Evolutionary conservation across 2,888 invertebrate genomes (phyloP).

Genomic region (Dorcus hopei): DNA sequence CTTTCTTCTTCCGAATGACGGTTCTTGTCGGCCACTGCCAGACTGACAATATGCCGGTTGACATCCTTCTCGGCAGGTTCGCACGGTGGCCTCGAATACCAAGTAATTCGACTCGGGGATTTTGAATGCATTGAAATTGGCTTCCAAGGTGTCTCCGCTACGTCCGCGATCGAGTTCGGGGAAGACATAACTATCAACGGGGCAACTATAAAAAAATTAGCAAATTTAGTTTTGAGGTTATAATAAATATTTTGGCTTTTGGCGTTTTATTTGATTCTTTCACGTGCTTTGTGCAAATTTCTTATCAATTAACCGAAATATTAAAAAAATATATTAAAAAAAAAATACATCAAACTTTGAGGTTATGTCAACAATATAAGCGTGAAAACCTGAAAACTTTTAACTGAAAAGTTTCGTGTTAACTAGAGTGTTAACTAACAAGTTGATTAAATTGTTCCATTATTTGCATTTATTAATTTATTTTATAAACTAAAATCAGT

Average conservation of each 20-base stretch:
- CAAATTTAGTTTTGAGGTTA: not conserved
- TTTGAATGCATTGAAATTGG: conserved; percentile 90
- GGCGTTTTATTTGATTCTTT: not conserved
- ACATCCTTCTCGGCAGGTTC: conserved; percentile 85
- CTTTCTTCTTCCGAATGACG: conserved; percentile 74
- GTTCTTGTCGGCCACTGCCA: conserved; percentile 74
- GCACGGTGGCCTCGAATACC: conserved; percentile 88
- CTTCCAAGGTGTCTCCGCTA: conserved; percentile 83
- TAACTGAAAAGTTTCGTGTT: no score
- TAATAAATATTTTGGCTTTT: not conserved
- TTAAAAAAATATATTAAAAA: no score
- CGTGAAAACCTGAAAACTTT: no score
- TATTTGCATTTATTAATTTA: no score
- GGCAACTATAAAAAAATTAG: conserved; percentile 61
- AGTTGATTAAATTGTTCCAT: no score
- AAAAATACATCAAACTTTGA: no score
- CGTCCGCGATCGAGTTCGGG: conserved; percentile 84
- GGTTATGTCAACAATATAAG: no score
- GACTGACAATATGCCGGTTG: conserved; percentile 86
- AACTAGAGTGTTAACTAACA: no score
- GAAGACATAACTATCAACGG: conserved; percentile 88
- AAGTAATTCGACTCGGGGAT: conserved; percentile 92
- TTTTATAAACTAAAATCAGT: no score
- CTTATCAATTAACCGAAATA: no score
- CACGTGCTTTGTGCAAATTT: no score